These are phyloP conservation scores for Hippocampus abdominalis DNA, from an alignment of 2,113 vertebrate species.

Conservation along the genomic window DNA sequence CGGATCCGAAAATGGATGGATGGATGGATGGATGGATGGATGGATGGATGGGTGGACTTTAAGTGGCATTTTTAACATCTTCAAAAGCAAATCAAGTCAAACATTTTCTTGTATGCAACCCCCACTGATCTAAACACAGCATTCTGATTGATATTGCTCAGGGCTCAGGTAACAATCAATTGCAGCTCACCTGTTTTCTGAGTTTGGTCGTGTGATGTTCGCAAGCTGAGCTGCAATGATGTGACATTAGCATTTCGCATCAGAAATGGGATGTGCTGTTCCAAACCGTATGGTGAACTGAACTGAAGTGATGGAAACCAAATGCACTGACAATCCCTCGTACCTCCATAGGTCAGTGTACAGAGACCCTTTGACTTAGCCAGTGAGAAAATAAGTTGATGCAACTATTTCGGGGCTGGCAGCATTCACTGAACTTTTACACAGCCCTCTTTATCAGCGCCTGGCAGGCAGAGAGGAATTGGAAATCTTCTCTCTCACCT, in stretches of 20 bases:
- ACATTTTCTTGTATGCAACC: too few species aligned
- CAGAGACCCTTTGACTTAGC: constrained; percentile 34
- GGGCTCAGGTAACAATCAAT: too few species aligned
- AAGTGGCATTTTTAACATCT: too few species aligned
- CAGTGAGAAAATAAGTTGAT: constrained; percentile 42
- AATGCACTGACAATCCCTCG: background rate
- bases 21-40: too few species aligned
- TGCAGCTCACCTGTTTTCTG: too few species aligned
- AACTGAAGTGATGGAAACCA: background rate
- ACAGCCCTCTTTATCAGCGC: constrained; percentile 70
- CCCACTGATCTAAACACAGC: too few species aligned
- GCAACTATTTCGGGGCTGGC: constrained; percentile 62
- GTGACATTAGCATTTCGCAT: too few species aligned
- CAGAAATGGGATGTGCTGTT: background rate
- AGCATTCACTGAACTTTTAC: constrained; percentile 70
- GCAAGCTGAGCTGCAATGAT: background rate
- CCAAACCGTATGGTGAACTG: background rate
- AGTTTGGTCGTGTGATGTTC: too few species aligned
- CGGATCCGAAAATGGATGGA: too few species aligned
- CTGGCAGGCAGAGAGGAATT: constrained; percentile 66
- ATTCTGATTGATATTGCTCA: too few species aligned
- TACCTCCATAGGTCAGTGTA: background rate
- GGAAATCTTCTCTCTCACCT: constrained; percentile 61
- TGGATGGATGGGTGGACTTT: too few species aligned
- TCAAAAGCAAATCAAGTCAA: too few species aligned